Base-by-base conservation (phyloP, 2,888 invertebrate genomes). In the Julus scanicus region DNA sequence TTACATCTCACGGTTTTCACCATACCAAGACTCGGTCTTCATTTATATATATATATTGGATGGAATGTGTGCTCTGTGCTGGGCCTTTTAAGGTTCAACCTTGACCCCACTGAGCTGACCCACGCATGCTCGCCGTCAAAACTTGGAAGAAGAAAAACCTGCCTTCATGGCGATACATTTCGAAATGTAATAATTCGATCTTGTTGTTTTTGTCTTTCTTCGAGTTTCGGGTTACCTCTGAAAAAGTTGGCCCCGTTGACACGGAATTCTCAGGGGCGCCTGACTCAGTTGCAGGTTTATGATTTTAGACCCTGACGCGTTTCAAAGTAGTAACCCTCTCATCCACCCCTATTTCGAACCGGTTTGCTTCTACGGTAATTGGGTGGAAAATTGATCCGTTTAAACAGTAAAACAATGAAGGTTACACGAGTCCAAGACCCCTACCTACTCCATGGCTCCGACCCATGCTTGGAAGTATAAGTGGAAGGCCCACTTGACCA, bases 131-230 rank as follows among this genome's bases (percentile, higher is more conserved):
- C 53, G 11, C n/a, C n/a, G n/a, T 57, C 57, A 17, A 57, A 57
- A 57, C n/a, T n/a, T n/a, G n/a, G n/a, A n/a, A 57, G 57, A 57
- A 57, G 57, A 57, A 57, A 57, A 57, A 57, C 57, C 57, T 57
- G 57, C 57, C 57, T n/a, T n/a, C n/a, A n/a, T 57, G 57, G 2
- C 57, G 57, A 1, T 57, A n/a, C 6, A 15, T 57, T 5, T 57
- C n/a, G 57, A 53, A 53, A 9, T 1, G 57, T 11, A 57, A 57
- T 57, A 57, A 57, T 57, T 57, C n/a, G n/a, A n/a, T 57, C 57
- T 57, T 11, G 57, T 57, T 57, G 57, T n/a, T 9, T 57, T 57
- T 57, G 57, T 57, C 17, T 11, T n/a, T 57, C n/a, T 57, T 17
- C 57, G n/a, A 57, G 57, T n/a, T 57, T 57, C 57, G 57, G 57